Percentiles rank a stretch among this genome's conserved stretches.
These are phyloP conservation scores for Ophiodon elongatus DNA, from an alignment of 2,113 vertebrate species.

Conservation along the genomic window DNA sequence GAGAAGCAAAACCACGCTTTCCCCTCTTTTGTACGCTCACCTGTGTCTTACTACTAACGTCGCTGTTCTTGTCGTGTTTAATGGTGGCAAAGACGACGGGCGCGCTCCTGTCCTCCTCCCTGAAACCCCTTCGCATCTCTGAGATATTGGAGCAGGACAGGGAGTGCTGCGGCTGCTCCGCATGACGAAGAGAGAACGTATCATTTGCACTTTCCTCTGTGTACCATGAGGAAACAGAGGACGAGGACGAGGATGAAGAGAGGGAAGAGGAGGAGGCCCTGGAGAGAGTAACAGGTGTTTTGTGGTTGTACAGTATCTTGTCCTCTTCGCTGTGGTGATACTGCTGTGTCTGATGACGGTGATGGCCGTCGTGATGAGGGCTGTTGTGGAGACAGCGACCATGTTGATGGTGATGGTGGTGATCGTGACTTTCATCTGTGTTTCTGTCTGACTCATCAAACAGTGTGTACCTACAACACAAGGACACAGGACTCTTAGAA, in stretches of 20 bases:
- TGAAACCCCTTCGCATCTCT: constrained; percentile 64
- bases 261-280: constrained; percentile 77
- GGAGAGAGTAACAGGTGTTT: constrained; percentile 61
- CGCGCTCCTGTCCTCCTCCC: constrained; percentile 49
- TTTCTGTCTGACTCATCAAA: constrained; percentile 61
- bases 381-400: constrained; percentile 30
- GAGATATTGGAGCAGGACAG: constrained; percentile 84
- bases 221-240: constrained; percentile 78
- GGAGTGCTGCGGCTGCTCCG: constrained; percentile 77
- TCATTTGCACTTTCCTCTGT: constrained; percentile 80
- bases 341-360: constrained; percentile 29
- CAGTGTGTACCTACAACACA: constrained; percentile 63
- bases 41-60: neutral
- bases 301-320: constrained; percentile 59
- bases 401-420: constrained; percentile 39
- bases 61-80: constrained; percentile 42
- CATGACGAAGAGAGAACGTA: constrained; percentile 58
- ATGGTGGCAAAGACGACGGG: constrained; percentile 69
- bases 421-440: constrained; percentile 58
- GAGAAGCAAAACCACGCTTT: constrained; percentile 41
- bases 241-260: constrained; percentile 76
- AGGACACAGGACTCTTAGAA: neutral
- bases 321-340: constrained; percentile 60
- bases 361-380: constrained; percentile 22
- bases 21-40: constrained; percentile 25